Conservation (phyloP, 2,888 invertebrate genomes). For the Mongoloraphidia duomilia region DNA sequence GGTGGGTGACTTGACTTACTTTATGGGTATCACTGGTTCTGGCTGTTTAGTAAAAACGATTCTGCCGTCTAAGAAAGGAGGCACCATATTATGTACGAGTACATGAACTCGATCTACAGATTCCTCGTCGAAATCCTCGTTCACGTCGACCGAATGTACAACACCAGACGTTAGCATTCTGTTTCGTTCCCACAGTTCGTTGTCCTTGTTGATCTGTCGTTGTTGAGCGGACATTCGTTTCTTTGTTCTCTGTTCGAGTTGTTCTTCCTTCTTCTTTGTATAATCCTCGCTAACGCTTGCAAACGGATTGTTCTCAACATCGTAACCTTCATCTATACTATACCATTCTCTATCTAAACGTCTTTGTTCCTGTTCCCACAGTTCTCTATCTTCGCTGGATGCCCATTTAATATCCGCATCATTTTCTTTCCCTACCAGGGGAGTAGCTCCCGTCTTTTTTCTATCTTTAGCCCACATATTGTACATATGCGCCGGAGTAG, state of each 20-base stretch:
- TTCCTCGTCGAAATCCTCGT: slow-evolving; percentile 92
- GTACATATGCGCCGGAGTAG: slow-evolving; percentile 78
- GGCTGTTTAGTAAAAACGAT: slow-evolving; percentile 99
- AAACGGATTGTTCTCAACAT: slow-evolving; percentile 88
- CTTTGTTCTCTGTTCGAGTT: slow-evolving; percentile 77
- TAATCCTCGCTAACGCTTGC: slow-evolving; percentile 81
- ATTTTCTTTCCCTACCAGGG: slow-evolving; percentile 31
- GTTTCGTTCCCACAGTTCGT: slow-evolving; percentile 97
- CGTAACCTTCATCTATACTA: slow-evolving; percentile 82
- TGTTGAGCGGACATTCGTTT: slow-evolving; percentile 91
- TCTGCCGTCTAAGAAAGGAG: slow-evolving; percentile 95
- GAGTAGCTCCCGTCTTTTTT: slow-evolving; percentile 50
- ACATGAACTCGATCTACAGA: slow-evolving; percentile 89
- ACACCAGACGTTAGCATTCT: slow-evolving; percentile 93
- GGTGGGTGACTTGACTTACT: too few relatives aligned
- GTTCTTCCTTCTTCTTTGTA: slow-evolving; percentile 83
- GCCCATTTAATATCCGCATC: slow-evolving; percentile 45
- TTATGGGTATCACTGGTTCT: slow-evolving; percentile 93
- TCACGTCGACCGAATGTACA: slow-evolving; percentile 74
- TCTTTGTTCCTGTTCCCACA: slow-evolving; percentile 85
- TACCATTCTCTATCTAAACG: slow-evolving; percentile 95
- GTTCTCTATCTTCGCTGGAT: slow-evolving; percentile 55
- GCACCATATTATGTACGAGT: slow-evolving; percentile 94
- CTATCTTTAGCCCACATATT: slow-evolving; percentile 63
- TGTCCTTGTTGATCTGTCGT: slow-evolving; percentile 94